Base-by-base conservation (phyloP, 2,888 invertebrate species). In the Volucella zonaria region DNA sequence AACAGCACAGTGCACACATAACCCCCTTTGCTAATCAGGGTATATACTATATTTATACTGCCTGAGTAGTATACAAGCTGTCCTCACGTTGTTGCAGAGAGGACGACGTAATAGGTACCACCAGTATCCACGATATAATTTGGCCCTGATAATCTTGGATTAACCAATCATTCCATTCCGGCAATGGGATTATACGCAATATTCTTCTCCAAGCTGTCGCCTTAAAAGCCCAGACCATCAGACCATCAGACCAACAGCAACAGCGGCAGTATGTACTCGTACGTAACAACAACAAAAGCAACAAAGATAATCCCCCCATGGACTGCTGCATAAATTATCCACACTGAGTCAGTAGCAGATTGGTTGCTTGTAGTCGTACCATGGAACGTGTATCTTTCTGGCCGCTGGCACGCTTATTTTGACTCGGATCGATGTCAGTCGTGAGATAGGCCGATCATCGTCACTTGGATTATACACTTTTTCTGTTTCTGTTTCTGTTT, bases 351-450 rank as follows among this genome's bases (percentile, higher is more conserved):
- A 59, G 85, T 85, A 85, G 85, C 82, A 70, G 68, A 79, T 78
- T 74, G 76, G 54, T 58, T 59, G 77, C 79, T 83, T 83, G 62
- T 74, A 75, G 56, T 56, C 51, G 61, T 74, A 61, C 70, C 47
- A 70, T 56, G 80, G 23, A 77, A 64, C 80, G 73, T 73, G 64
- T 76, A 77, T 73, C 66, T 76, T 51, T 61, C 58, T 67, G 76
- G 76, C 71, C 68, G 86, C 61, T 86, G 86, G 86, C 86, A 86
- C 86, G 86, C 86, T 86, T 86, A 86, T 86, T 86, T 82, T 74
- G 77, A 86, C 77, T 82, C 67, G 86, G 86, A 86, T 86, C 86
- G 86, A 86, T 86, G 86, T 86, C 82, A 82, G 81, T 86, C 86
- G 86, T 86, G 86, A 86, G 82, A 86, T 86, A 81, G 81, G 59